phyloP scores from a whole-genome alignment of 2,888 invertebrate genomes.

The Apamea crenata region DNA sequence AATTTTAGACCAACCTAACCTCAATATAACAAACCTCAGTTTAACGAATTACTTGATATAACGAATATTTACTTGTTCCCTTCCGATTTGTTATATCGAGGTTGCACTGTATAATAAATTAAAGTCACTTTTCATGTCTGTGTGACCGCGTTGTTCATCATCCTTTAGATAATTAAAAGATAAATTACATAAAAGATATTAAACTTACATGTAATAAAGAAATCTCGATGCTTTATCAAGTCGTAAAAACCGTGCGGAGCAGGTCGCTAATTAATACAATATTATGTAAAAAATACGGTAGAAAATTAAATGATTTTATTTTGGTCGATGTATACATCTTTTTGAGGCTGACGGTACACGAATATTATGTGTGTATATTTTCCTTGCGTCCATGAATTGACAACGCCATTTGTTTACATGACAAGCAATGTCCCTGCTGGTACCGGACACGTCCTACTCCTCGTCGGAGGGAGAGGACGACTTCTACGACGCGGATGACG shows the following conservation, averaged over 20 bases:
- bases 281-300: background rate
- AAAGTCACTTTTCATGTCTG: too few species aligned
- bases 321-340: background rate
- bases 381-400: conserved; percentile 21
- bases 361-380: background rate
- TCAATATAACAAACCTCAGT: too few species aligned
- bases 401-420: conserved; percentile 69
- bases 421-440: conserved; percentile 91
- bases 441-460: conserved; percentile 98
- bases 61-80: too few species aligned
- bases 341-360: background rate
- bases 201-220: background rate
- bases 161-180: too few species aligned
- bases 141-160: too few species aligned
- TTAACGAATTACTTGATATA: too few species aligned
- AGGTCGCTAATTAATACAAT: background rate
- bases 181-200: too few species aligned
- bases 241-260: too few species aligned
- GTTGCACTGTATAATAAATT: too few species aligned
- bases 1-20: too few species aligned
- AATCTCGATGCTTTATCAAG: background rate
- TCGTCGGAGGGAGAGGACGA: conserved; percentile 99
- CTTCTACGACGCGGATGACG: conserved; percentile 97
- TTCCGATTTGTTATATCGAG: too few species aligned
- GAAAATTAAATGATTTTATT: background rate